Evolutionary conservation across 37 sponge, comb jelly and placozoan genomes (phyloP), one percentile per base, ranked within the genome.

Genomic region (Ianthella basta): DNA sequence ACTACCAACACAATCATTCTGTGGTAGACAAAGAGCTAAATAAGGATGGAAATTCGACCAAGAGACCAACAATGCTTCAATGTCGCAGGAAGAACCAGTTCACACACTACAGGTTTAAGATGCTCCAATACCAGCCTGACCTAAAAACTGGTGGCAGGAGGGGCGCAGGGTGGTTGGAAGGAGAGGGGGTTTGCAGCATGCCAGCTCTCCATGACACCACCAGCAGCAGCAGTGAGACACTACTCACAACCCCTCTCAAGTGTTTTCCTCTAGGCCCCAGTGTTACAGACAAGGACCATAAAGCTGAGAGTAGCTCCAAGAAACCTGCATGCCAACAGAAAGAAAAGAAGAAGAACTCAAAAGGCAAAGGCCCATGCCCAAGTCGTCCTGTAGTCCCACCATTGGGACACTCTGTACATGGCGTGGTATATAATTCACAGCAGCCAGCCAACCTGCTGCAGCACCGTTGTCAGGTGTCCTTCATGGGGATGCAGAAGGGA

Each of bases 391-490:
- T 4, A 61, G 8, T 61, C 27, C 53, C 78, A 16, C 14, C 78
- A 13, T 75, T 41, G 53, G 20, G 78, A 4, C 1, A 24, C 20
- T 8, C 21, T n/a, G 50, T 24, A 1, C 78, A 24, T 18, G 25
- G 54, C 40, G 78, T 75, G 54, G 78, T 75, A 20, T 75, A 39
- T 3, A 75, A 75, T 13, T 36, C 44, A 21, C 50, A 44, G n/a
- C 78, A 75, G 44, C 78, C 78, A 20, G 40, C 78, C 44, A 38
- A 67, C 70, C 68, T 83, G 19, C 70, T 83, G 18, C 69, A 60
- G 13, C 83, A 67, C 34, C 50, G 44, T 19, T 53, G 36, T 27
- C 38, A 39, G 16, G 83, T 83, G 54, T 35, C 54, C 32, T 83
- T 83, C 61, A 14, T 24, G 21, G 55, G 55, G 27, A 24, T 32